Evolutionary conservation across 2,888 invertebrate genomes (phyloP).

Genomic region (Ditula angustiorana): DNA sequence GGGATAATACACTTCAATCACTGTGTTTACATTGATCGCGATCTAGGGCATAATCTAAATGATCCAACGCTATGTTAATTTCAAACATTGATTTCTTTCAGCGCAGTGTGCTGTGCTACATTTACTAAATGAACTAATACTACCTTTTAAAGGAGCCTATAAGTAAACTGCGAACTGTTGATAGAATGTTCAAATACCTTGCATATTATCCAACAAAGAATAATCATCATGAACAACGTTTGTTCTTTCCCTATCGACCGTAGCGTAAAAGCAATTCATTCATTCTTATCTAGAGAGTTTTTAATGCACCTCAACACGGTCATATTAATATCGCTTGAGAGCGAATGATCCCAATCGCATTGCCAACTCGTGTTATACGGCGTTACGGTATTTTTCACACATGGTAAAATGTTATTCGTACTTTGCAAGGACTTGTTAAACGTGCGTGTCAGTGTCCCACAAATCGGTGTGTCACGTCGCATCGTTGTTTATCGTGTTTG

Average conservation of each 20-base stretch:
- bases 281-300: conserved; percentile 32
- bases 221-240: conserved; percentile 17
- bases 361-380: neutral
- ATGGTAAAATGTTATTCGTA: conserved; percentile 26
- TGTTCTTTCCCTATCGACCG: conserved; percentile 15
- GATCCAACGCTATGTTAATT: conserved; percentile 30
- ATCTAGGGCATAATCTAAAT: conserved; percentile 30
- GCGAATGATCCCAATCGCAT: conserved; percentile 1
- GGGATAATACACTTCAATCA: neutral
- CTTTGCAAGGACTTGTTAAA: conserved; percentile 32
- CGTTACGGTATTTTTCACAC: conserved; percentile 26
- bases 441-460: conserved; percentile 22
- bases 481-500: conserved; percentile 12
- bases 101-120: conserved; percentile 18
- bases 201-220: neutral
- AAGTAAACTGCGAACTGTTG: neutral
- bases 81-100: conserved; percentile 33
- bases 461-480: conserved; percentile 32
- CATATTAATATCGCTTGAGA: neutral
- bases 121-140: conserved; percentile 12
- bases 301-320: conserved; percentile 27
- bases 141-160: neutral
- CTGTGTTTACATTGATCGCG: conserved; percentile 8
- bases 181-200: conserved; percentile 5
- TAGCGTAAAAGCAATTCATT: conserved; percentile 19